phyloP scores from a whole-genome alignment of 1,140 invertebrate genomes.

The Meloidogyne chitwoodi region DNA sequence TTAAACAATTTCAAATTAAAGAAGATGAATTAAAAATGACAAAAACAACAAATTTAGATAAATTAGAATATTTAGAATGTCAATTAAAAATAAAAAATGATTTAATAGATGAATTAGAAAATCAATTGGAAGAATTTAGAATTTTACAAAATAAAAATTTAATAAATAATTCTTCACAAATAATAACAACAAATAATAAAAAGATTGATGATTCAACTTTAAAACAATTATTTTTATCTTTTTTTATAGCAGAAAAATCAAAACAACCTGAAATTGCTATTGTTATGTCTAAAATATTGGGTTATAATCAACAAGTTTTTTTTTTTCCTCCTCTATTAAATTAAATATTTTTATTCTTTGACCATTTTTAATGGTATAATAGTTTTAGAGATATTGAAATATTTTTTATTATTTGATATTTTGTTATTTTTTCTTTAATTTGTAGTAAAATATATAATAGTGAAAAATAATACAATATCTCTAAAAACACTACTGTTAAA shows the following conservation, averaged over 20 bases:
- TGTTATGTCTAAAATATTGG: constrained; percentile 32
- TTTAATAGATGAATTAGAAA: constrained; percentile 33
- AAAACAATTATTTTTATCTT: constrained; percentile 33
- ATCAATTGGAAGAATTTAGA: constrained; percentile 31
- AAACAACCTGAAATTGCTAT: constrained; percentile 39
- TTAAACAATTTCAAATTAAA: not conserved
- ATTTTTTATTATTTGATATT: not conserved
- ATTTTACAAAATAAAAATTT: not conserved
- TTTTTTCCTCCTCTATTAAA: not conserved
- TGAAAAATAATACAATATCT: not conserved
- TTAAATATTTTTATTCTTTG: not conserved
- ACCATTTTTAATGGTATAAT: not conserved
- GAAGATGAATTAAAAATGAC: not conserved
- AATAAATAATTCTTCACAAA: not conserved
- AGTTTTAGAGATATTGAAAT: no score
- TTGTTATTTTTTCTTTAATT: not conserved
- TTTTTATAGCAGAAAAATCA: constrained; percentile 22
- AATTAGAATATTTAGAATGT: not conserved
- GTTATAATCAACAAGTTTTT: constrained; percentile 26
- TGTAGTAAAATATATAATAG: not conserved
- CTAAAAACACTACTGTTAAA: not conserved
- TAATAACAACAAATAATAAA: not conserved
- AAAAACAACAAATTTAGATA: not conserved
- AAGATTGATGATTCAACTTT: constrained; percentile 35
- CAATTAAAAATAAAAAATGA: constrained; percentile 22